Evolutionary conservation across 2,888 invertebrate species (phyloP).

Genomic region (Agrenia bidenticulata): DNA sequence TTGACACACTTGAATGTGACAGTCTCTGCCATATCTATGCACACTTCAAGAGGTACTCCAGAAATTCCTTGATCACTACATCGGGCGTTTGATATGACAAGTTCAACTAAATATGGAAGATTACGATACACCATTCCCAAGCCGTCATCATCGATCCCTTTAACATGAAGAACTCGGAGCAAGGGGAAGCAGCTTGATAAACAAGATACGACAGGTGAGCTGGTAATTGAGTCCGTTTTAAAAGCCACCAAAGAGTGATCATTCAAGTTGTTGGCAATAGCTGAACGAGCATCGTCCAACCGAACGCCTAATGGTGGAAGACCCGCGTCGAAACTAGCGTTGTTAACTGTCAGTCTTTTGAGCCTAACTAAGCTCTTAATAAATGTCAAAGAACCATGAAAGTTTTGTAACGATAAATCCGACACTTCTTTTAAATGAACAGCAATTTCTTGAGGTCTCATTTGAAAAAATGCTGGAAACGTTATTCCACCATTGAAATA

Average conservation of each 20-base stretch:
- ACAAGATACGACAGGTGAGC: slow-evolving; percentile 16
- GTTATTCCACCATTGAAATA: slow-evolving; percentile 27
- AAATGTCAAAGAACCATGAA: slow-evolving; percentile 34
- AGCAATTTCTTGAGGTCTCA: slow-evolving; percentile 29
- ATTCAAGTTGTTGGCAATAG: not conserved
- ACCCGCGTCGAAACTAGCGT: not conserved
- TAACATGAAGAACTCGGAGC: slow-evolving; percentile 32
- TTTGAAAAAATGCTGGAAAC: slow-evolving; percentile 10
- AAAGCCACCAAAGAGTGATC: slow-evolving; percentile 24
- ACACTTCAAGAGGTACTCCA: slow-evolving; percentile 47
- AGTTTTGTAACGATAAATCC: slow-evolving; percentile 29
- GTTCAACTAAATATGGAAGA: slow-evolving; percentile 40
- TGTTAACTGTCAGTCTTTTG: slow-evolving; percentile 17
- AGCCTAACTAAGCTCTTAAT: slow-evolving; percentile 29
- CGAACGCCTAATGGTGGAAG: slow-evolving; percentile 11
- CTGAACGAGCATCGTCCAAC: too few species aligned
- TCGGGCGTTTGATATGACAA: slow-evolving; percentile 28
- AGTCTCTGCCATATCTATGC: slow-evolving; percentile 48
- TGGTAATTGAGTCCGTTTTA: slow-evolving; percentile 12
- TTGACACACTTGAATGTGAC: slow-evolving; percentile 38
- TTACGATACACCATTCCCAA: slow-evolving; percentile 46
- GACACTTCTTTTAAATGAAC: slow-evolving; percentile 14
- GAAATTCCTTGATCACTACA: slow-evolving; percentile 43
- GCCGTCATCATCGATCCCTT: slow-evolving; percentile 42
- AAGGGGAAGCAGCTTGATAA: slow-evolving; percentile 42